Evolutionary conservation across 2,113 vertebrate genomes (phyloP), one percentile per base, ranked within the genome.

Genomic region (Todiramphus chloris): DNA sequence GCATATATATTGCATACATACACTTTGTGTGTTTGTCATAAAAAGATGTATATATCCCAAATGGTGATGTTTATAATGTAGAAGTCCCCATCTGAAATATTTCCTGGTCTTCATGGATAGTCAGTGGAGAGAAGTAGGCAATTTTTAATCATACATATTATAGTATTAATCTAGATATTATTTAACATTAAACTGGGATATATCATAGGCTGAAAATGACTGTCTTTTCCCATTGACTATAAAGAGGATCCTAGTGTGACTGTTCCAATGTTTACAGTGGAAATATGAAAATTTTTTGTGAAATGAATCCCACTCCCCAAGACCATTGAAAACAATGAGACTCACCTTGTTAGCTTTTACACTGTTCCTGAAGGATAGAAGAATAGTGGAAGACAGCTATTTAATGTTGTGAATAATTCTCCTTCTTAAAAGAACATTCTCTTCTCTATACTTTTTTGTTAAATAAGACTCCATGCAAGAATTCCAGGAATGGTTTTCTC

Each of bases 401-500:
- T 67, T 50, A 41, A 23, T 56, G 21, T 15, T 69, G n/a, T 87
- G 20, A 18, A 74, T 85, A 74, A 87, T 90, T 20, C 41, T 70
- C 35, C 48, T 63, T 72, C 64, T 87, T 58, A 79, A 82, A 75
- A 70, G 80, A 82, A 43, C 18, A 46, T 83, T 76, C 33, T 96
- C 6, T 64, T 85, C 68, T 97, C 69, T 55, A 0, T 94, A 48
- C 9, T 74, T 73, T 76, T 97, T 96, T 86, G 33, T 83, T 87
- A 59, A 79, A 92, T 74, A 98, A 99, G 99, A 98, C 53, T 98
- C 98, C 31, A 97, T 99, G 96, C 98, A 98, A 93, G 98, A 98
- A 96, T 99, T 99, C 93, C 98, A 98, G 69, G 97, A 98, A 37
- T 99, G 99, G 99, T 98, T 99, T 68, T 97, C 97, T 41, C 93